Percentiles rank a stretch among this genome's conserved stretches.
Evolutionary conservation across 2,888 invertebrate species (phyloP).

Genomic region (Agrochola lota): DNA sequence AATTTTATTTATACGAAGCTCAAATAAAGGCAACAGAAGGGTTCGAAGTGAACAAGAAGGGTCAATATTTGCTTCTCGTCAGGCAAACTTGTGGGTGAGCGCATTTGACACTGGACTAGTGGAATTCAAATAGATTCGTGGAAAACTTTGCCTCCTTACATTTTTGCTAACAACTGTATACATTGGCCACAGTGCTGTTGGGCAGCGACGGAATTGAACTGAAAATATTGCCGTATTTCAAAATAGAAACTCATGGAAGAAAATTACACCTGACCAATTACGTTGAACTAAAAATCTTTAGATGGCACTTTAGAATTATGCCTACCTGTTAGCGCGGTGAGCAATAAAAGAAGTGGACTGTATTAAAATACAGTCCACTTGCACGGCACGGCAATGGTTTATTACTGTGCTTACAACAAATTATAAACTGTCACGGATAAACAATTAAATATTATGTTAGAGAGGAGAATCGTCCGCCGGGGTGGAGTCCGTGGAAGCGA

Average conservation of each 20-base stretch:
- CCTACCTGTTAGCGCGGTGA: too few species aligned
- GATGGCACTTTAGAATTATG: too few species aligned
- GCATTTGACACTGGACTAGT: conserved; percentile 79
- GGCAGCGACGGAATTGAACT: neutral
- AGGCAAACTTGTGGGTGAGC: conserved; percentile 79
- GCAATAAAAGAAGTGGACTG: too few species aligned
- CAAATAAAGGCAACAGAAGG: conserved; percentile 76
- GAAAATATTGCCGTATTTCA: neutral
- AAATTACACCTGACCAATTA: neutral
- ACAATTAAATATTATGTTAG: too few species aligned
- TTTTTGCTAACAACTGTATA: conserved; percentile 42
- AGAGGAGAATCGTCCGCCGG: too few species aligned
- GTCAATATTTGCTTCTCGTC: conserved; percentile 87
- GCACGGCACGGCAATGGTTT: too few species aligned
- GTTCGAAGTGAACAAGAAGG: conserved; percentile 77
- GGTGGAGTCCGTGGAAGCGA: too few species aligned
- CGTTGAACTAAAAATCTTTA: neutral
- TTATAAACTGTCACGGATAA: too few species aligned
- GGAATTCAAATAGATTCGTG: conserved; percentile 81
- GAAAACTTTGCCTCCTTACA: conserved; percentile 39
- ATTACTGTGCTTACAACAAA: too few species aligned
- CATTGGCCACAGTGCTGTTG: neutral
- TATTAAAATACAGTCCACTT: too few species aligned
- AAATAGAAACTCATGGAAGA: neutral
- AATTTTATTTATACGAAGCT: conserved; percentile 67